Conservation (phyloP, 2,797 vertebrate species). For the Merluccius polli region DNA sequence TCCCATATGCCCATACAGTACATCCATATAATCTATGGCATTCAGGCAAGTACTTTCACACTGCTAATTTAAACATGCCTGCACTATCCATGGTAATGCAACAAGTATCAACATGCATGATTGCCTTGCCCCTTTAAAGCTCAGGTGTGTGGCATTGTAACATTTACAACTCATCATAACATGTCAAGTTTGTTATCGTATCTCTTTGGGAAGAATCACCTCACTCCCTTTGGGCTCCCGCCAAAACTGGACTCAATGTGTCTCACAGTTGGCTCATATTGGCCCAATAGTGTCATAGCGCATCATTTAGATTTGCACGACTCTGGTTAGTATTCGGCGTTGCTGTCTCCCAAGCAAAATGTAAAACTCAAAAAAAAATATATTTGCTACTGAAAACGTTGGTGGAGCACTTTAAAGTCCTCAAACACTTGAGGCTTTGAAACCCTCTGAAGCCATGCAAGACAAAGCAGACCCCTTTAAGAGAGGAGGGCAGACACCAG, state of each 20-base stretch:
- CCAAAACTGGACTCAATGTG: constrained; percentile 24
- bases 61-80: constrained; percentile 18
- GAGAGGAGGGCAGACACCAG: constrained; percentile 45
- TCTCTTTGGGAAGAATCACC: constrained; percentile 19
- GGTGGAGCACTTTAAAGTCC: background rate
- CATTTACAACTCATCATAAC: constrained; percentile 43
- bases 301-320: too few relatives aligned
- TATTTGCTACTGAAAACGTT: background rate
- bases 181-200: constrained; percentile 27
- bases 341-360: background rate
- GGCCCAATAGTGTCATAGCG: constrained; percentile 38
- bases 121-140: constrained; percentile 10
- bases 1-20: background rate
- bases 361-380: constrained; percentile 2
- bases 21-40: constrained; percentile 10
- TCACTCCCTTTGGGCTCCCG: constrained; percentile 34
- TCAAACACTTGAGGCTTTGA: background rate
- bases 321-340: too few relatives aligned
- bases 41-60: constrained; percentile 21
- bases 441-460: constrained; percentile 20
- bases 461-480: constrained; percentile 20
- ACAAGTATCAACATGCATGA: constrained; percentile 12
- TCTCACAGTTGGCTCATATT: constrained; percentile 35
- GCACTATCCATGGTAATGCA: background rate
- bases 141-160: constrained; percentile 23